Base-by-base conservation (phyloP, 2,888 invertebrate species). In the Ligdia adustata region DNA sequence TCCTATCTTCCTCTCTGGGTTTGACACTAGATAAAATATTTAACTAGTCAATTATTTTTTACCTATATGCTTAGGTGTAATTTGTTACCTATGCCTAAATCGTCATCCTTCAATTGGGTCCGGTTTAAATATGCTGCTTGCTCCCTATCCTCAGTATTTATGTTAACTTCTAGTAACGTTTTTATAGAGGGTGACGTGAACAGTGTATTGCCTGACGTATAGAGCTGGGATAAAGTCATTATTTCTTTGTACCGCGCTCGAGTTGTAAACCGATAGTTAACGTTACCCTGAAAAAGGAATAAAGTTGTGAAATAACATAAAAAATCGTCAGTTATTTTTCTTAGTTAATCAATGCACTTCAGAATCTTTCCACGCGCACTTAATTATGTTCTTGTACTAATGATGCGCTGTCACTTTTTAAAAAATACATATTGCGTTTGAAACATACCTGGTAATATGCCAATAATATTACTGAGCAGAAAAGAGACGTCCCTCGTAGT, bases 381-480 rank as follows among this genome's bases (percentile, higher is more conserved):
- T n/a, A n/a, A n/a, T n/a, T n/a, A n/a, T n/a, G n/a, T n/a, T n/a
- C n/a, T n/a, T n/a, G n/a, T n/a, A n/a, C n/a, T n/a, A n/a, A n/a
- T n/a, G n/a, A n/a, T n/a, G n/a, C n/a, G n/a, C n/a, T n/a, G n/a
- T n/a, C n/a, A n/a, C n/a, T n/a, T n/a, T n/a, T n/a, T n/a, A n/a
- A n/a, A n/a, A n/a, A n/a, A n/a, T n/a, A n/a, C n/a, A n/a, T n/a
- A n/a, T n/a, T n/a, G n/a, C n/a, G n/a, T n/a, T n/a, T n/a, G n/a
- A n/a, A n/a, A n/a, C 67, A 66, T 54, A 78, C 81, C 63, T 79
- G 81, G 59, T 72, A 79, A 2, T 62, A 18, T 9, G 76, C 66
- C 5, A 63, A 24, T 13, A 79, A 52, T 6, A 73, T 60, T 2
- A 81, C 52, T 0, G 80, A 79, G 18, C 52, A 47, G 12, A 64